A percentile compares a stretch with the other conserved stretches of the same genome.
phyloP scores from a whole-genome alignment of 2,113 vertebrate genomes.

The Corydoras sp. region DNA sequence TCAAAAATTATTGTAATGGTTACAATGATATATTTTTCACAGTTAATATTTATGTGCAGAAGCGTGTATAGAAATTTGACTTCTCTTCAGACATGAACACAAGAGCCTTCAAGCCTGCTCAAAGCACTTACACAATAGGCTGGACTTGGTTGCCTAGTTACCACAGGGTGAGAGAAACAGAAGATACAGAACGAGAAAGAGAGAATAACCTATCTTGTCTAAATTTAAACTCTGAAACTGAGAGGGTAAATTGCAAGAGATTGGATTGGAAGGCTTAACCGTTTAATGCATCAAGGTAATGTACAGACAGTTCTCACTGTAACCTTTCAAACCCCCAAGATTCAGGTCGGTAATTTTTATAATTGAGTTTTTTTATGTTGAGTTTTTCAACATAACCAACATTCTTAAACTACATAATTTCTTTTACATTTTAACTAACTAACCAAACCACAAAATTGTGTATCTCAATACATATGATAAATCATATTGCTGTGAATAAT shows the following conservation, averaged over 20 bases:
- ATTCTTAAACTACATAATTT: neutral
- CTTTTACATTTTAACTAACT: too few species aligned
- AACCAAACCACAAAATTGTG: too few species aligned
- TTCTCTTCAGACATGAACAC: slow-evolving; percentile 26
- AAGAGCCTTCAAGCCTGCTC: slow-evolving; percentile 21
- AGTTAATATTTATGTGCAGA: neutral
- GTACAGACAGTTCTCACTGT: neutral
- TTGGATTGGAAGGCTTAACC: slow-evolving; percentile 21
- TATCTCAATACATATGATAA: too few species aligned
- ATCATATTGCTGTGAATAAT: too few species aligned
- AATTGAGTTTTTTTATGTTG: too few species aligned
- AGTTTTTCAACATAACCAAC: neutral
- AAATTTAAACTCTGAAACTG: slow-evolving; percentile 41
- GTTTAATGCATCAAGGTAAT: slow-evolving; percentile 8
- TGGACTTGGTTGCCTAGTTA: slow-evolving; percentile 40
- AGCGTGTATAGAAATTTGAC: slow-evolving; percentile 21
- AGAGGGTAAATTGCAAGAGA: slow-evolving; percentile 25
- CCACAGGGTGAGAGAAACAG: slow-evolving; percentile 21
- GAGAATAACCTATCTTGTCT: slow-evolving; percentile 34
- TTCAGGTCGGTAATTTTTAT: too few species aligned
- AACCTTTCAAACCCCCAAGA: neutral
- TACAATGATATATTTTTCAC: neutral
- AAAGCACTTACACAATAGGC: slow-evolving; percentile 32
- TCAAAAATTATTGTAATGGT: neutral
- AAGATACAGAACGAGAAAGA: slow-evolving; percentile 14